Evolutionary conservation across 2,888 invertebrate genomes (phyloP), one percentile per base, ranked within the genome.

Genomic region (Caenorhabditis becei): DNA sequence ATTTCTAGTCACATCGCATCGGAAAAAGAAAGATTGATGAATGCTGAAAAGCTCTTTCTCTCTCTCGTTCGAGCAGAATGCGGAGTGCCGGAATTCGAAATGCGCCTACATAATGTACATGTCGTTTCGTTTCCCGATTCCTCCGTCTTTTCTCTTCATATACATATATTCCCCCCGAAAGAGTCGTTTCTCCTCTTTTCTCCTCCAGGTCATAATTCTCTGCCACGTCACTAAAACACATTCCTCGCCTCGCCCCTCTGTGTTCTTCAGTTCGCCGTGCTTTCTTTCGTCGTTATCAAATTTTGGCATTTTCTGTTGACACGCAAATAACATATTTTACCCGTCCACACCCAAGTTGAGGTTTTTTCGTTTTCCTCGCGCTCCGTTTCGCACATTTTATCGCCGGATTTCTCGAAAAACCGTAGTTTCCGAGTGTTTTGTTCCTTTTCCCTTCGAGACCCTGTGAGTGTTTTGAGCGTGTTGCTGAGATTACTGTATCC

Each of bases 181-280:
- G n/a, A n/a, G n/a, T n/a, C n/a, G n/a, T 47, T 47, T 47, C 47
- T 47, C 11, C 8, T n/a, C 47, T 47, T 10, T 18, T 47, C 47
- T 20, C 47, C 11, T 20, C 18, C 14, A 7, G 2, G 10, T 14
- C 41, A 41, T 41, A 47, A 47, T 20, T n/a, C 47, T n/a, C n/a
- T n/a, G n/a, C n/a, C 47, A 47, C 47, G 47, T 47, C 47, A 47
- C 18, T 18, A n/a, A 24, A 10, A 32, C 32, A 32, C 32, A 32
- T 54, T 35, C 35, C n/a, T n/a, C n/a, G n/a, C n/a, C n/a, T n/a
- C n/a, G n/a, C n/a, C n/a, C 37, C 58, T 14, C 8, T 24, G 41
- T 59, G 23, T 41, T 41, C 41, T 37, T 20, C 51, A 37, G 63
- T 65, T 65, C 63, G 63, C 51, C 63, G 24, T 65, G 51, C 49